Conservation (phyloP, 2,113 vertebrate species). For the Scomber scombrus region DNA sequence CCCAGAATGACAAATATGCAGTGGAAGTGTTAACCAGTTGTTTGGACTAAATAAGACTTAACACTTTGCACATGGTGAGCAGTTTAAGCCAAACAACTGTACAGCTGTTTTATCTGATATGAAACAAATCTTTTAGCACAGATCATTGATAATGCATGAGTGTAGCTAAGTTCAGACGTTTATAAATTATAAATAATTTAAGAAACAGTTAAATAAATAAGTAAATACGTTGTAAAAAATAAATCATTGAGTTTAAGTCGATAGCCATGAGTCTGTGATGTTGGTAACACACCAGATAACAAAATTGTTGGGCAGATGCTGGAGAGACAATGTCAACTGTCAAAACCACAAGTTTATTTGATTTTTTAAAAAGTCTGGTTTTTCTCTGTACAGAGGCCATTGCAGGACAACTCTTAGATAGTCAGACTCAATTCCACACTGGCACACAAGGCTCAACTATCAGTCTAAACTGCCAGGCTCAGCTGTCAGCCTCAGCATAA, state of each 20-base stretch:
- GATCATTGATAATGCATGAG: constrained; percentile 29
- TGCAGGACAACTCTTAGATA: background rate
- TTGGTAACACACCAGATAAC: background rate
- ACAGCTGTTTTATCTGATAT: constrained; percentile 16
- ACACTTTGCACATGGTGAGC: constrained; percentile 10
- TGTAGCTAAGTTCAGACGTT: constrained; percentile 23
- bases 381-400: no score
- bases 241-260: constrained; percentile 12
- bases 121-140: constrained; percentile 15
- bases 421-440: background rate
- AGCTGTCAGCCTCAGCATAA: no score
- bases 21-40: background rate
- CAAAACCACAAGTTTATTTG: no score
- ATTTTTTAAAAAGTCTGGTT: no score
- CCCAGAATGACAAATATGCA: background rate
- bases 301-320: constrained; percentile 1
- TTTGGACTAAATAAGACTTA: background rate
- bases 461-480: no score
- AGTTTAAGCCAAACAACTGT: background rate
- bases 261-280: background rate
- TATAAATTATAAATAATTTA: constrained; percentile 27
- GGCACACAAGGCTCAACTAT: background rate
- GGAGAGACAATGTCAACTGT: background rate
- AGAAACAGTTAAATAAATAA: constrained; percentile 29
- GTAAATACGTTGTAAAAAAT: constrained; percentile 5